A percentile compares a stretch with the other conserved stretches of the same genome.
These are phyloP conservation scores for Eristalinus aeneus DNA, from an alignment of 2,888 invertebrate genomes.

Conservation along the genomic window DNA sequence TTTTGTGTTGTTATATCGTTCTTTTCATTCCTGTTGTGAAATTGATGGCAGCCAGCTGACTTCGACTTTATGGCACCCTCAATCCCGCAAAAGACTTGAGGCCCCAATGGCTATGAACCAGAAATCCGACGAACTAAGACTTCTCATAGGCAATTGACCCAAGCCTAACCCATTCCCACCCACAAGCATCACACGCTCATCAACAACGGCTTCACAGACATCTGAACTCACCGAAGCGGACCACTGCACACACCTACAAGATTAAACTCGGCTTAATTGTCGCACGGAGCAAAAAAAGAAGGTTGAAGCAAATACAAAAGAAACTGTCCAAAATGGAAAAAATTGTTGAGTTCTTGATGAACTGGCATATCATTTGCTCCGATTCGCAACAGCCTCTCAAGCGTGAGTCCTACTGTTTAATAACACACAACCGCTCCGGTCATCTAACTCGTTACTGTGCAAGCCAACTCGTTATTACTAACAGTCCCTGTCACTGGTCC, in stretches of 20 bases:
- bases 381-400: constrained; percentile 4
- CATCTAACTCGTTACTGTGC: constrained; percentile 9
- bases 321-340: neutral
- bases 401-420: constrained; percentile 8
- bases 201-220: neutral
- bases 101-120: too few species aligned
- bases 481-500: neutral
- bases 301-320: neutral
- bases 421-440: constrained; percentile 23
- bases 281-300: neutral
- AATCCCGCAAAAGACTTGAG: too few species aligned
- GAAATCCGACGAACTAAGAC: too few species aligned
- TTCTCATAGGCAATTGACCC: too few species aligned
- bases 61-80: too few species aligned
- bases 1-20: too few species aligned
- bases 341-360: neutral
- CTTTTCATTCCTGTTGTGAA: too few species aligned
- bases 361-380: constrained; percentile 4
- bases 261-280: neutral
- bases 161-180: too few species aligned
- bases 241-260: neutral
- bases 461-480: constrained; percentile 13
- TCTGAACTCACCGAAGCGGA: neutral
- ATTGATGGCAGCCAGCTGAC: too few species aligned
- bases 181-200: neutral